Conservation (phyloP, 2,113 vertebrate species). For the Aptenodytes forsteri region DNA sequence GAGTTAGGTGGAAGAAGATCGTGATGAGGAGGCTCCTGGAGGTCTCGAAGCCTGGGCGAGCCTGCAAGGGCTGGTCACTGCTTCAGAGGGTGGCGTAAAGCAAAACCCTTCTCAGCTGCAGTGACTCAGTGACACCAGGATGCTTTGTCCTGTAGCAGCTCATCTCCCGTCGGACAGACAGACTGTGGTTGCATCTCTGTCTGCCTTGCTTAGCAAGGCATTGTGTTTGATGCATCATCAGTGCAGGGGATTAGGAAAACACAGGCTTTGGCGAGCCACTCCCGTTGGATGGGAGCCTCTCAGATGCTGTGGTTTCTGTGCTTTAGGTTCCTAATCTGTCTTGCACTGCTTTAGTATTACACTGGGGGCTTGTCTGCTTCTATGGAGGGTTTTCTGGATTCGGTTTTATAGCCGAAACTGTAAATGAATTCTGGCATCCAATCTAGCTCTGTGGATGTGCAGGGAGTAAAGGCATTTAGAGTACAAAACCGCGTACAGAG, state of each 20-base stretch:
- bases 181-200: not conserved
- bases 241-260: not conserved
- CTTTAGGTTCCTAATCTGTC: conserved; percentile 24
- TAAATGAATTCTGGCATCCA: conserved; percentile 49
- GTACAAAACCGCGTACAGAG: not conserved
- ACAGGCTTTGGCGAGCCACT: not conserved
- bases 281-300: not conserved
- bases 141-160: not conserved
- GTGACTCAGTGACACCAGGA: not conserved
- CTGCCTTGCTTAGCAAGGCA: not conserved
- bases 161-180: not conserved
- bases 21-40: not conserved
- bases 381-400: not conserved
- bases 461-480: not conserved
- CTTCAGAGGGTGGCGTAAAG: not conserved
- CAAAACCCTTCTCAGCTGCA: not conserved
- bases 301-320: conserved; percentile 7
- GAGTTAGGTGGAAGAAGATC: not conserved
- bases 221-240: not conserved
- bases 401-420: not conserved
- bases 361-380: conserved; percentile 30
- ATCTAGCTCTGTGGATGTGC: not conserved
- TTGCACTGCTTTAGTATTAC: not conserved
- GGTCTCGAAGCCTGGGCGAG: not conserved
- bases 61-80: not conserved